Percentiles rank a stretch among this genome's conserved stretches.
These are phyloP conservation scores for Neopelma chrysocephalum DNA, from an alignment of 2,797 vertebrate genomes.

Conservation along the genomic window DNA sequence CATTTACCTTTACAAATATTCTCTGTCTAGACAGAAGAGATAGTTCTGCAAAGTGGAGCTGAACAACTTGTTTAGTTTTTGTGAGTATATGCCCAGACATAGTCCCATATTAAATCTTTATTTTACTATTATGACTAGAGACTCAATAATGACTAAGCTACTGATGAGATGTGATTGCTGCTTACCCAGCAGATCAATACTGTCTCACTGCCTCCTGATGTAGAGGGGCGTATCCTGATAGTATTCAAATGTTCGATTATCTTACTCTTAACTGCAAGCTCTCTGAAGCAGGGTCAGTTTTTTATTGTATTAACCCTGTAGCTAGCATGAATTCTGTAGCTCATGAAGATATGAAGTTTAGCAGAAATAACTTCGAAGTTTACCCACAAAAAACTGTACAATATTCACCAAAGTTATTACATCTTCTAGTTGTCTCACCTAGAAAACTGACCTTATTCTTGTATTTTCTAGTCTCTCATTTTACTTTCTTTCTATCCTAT, in stretches of 20 bases:
- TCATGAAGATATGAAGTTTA: neutral
- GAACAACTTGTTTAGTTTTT: neutral
- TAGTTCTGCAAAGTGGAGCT: neutral
- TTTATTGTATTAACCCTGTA: neutral
- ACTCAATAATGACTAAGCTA: constrained; percentile 50
- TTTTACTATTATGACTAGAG: constrained; percentile 44
- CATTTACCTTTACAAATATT: neutral
- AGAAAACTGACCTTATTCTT: neutral
- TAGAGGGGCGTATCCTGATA: neutral
- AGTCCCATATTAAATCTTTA: constrained; percentile 27
- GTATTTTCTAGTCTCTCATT: neutral
- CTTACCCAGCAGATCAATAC: constrained; percentile 60
- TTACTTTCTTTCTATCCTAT: neutral
- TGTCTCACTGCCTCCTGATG: constrained; percentile 19
- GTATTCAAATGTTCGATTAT: neutral
- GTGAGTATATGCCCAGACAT: neutral
- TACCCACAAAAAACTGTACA: neutral
- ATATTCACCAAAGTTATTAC: neutral
- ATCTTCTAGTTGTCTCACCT: neutral
- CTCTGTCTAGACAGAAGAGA: neutral
- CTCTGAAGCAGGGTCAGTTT: neutral
- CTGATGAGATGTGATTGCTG: constrained; percentile 55
- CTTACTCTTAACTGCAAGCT: neutral
- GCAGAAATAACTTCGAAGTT: neutral
- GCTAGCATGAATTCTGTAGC: neutral